These are phyloP conservation scores for Aepyceros melampus DNA, from an alignment of 2,113 vertebrate genomes.

Conservation along the genomic window DNA sequence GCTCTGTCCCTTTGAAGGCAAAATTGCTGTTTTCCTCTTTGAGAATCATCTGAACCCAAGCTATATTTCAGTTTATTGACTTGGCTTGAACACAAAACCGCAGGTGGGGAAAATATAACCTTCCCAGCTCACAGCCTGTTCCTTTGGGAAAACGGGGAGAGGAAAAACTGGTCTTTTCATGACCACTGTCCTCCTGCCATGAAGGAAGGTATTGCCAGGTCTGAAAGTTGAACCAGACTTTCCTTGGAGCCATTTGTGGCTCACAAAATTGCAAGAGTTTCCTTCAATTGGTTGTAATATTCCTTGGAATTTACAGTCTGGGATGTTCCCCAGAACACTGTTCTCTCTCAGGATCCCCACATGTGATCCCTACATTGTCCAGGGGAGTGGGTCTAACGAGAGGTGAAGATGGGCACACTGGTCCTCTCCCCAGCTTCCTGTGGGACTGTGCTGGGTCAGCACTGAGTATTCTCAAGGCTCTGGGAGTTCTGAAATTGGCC, in stretches of 20 bases:
- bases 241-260: slow-evolving; percentile 59
- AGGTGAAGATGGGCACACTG: not conserved
- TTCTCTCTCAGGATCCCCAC: not conserved
- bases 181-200: slow-evolving; percentile 35
- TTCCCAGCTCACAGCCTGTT: slow-evolving; percentile 18
- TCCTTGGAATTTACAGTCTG: slow-evolving; percentile 52
- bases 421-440: not conserved
- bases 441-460: not conserved
- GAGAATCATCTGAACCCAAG: slow-evolving; percentile 65
- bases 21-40: slow-evolving; percentile 64
- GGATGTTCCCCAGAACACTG: slow-evolving; percentile 5
- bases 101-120: slow-evolving; percentile 74
- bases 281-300: slow-evolving; percentile 47
- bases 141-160: slow-evolving; percentile 50
- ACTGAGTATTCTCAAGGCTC: not conserved
- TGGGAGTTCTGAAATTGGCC: not conserved
- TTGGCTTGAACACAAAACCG: slow-evolving; percentile 75
- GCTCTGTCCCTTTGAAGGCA: slow-evolving; percentile 58
- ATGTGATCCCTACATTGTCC: not conserved
- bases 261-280: slow-evolving; percentile 63
- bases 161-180: slow-evolving; percentile 51
- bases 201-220: slow-evolving; percentile 53
- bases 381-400: not conserved
- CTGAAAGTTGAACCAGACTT: slow-evolving; percentile 71
- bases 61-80: slow-evolving; percentile 69